These are phyloP conservation scores for Oreohelix idahoensis DNA, from an alignment of 1,140 invertebrate genomes.

Conservation along the genomic window DNA sequence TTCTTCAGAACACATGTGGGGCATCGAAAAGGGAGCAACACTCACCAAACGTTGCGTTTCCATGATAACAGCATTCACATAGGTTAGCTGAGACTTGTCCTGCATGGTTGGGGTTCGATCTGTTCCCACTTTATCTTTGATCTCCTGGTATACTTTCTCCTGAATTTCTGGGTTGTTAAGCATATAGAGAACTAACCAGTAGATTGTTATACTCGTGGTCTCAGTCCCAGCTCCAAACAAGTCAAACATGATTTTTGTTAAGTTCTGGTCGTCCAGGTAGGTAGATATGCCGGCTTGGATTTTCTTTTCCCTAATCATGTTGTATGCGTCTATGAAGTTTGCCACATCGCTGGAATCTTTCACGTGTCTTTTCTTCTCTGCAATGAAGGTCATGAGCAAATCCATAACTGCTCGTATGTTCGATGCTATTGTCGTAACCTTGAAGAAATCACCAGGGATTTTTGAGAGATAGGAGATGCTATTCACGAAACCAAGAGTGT, in stretches of 20 bases:
- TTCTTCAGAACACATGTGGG: slow-evolving; percentile 57
- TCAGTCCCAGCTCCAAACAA: slow-evolving; percentile 86
- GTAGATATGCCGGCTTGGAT: slow-evolving; percentile 3
- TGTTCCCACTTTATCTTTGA: slow-evolving; percentile 76
- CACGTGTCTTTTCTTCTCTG: neutral
- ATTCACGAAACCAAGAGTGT: slow-evolving; percentile 24
- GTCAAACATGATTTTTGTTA: slow-evolving; percentile 33
- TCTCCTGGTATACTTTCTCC: slow-evolving; percentile 86
- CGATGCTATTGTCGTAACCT: slow-evolving; percentile 32
- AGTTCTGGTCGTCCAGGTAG: slow-evolving; percentile 30
- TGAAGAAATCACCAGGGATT: slow-evolving; percentile 47
- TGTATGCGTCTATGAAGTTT: slow-evolving; percentile 52
- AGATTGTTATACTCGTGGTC: slow-evolving; percentile 86
- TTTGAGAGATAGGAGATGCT: slow-evolving; percentile 45
- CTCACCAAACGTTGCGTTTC: slow-evolving; percentile 46
- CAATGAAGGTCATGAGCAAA: neutral
- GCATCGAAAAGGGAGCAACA: slow-evolving; percentile 64
- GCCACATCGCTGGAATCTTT: slow-evolving; percentile 27
- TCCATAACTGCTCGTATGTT: slow-evolving; percentile 30
- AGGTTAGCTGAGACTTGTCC: slow-evolving; percentile 48
- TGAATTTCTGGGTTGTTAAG: slow-evolving; percentile 83
- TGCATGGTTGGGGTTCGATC: slow-evolving; percentile 37
- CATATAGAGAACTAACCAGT: slow-evolving; percentile 90
- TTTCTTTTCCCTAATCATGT: slow-evolving; percentile 33
- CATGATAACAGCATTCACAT: slow-evolving; percentile 50